Percentiles rank a stretch among this genome's conserved stretches.
Conservation (phyloP, 2,113 vertebrate species). For the Gymnarchus niloticus region DNA sequence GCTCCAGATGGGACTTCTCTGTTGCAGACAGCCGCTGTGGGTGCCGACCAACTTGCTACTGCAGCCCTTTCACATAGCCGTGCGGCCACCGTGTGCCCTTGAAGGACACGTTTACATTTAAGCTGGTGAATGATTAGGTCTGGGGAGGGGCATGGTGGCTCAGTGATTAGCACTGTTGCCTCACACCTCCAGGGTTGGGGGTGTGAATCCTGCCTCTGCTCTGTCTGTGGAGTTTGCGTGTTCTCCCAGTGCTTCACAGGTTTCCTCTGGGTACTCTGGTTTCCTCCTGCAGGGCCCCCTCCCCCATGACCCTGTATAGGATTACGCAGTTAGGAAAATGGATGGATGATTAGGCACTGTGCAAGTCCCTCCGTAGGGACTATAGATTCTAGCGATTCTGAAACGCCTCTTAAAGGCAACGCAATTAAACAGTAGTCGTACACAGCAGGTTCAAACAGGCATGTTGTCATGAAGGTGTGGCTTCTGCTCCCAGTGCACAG, state of each 20-base stretch:
- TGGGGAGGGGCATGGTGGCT: no score
- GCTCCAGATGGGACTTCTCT: not conserved
- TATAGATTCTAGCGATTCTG: not conserved
- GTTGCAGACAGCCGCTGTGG: not conserved
- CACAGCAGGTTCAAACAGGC: not conserved
- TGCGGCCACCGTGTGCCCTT: not conserved
- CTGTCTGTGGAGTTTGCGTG: no score
- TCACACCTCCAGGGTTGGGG: no score
- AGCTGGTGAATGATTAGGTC: constrained; percentile 7
- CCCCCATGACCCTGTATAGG: no score
- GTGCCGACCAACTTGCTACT: not conserved
- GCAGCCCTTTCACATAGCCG: no score
- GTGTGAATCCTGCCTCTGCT: no score
- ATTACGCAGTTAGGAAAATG: no score
- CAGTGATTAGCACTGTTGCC: no score
- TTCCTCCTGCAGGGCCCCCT: no score
- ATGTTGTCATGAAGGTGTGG: not conserved
- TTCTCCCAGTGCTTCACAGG: no score
- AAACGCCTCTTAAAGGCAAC: not conserved
- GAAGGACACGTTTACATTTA: not conserved
- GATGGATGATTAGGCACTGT: no score
- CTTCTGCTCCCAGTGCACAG: not conserved
- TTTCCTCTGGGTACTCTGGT: no score
- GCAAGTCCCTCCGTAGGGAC: not conserved
- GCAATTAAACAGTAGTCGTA: not conserved